A percentile compares a stretch with the other conserved stretches of the same genome.
Conservation (phyloP, 2,888 invertebrate species). For the Acleris cristana region DNA sequence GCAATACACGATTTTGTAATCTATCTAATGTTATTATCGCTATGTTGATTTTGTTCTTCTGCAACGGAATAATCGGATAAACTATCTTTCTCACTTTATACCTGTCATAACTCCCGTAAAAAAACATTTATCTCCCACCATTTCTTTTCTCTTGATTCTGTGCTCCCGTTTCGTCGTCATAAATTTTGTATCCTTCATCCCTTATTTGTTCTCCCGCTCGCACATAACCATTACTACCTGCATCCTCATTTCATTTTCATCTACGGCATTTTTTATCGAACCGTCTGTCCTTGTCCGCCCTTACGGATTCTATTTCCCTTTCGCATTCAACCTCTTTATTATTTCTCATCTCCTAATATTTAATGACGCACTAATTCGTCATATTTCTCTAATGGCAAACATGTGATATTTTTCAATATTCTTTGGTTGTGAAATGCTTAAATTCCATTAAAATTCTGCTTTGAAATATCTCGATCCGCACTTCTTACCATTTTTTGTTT, state of each 20-base stretch:
- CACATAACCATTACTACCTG: background rate
- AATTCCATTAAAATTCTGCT: too few species aligned
- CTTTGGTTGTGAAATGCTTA: too few species aligned
- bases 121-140: background rate
- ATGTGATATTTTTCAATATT: too few species aligned
- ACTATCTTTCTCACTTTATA: background rate
- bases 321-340: too few species aligned
- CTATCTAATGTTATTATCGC: constrained; percentile 10
- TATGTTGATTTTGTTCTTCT: constrained; percentile 4
- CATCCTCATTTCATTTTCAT: constrained; percentile 3
- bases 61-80: constrained; percentile 13
- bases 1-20: constrained; percentile 30
- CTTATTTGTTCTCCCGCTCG: constrained; percentile 9
- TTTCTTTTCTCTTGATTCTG: constrained; percentile 18
- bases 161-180: constrained; percentile 4
- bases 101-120: background rate
- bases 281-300: background rate
- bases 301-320: too few species aligned
- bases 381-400: too few species aligned
- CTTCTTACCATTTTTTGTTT: constrained; percentile 1
- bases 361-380: background rate
- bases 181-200: constrained; percentile 1
- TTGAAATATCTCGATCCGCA: background rate
- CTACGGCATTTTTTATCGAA: constrained; percentile 4
- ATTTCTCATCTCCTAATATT: background rate